Percentiles rank a stretch among this genome's conserved stretches.
phyloP scores from a whole-genome alignment of 2,888 invertebrate species.

The Brachypterus glaber region DNA sequence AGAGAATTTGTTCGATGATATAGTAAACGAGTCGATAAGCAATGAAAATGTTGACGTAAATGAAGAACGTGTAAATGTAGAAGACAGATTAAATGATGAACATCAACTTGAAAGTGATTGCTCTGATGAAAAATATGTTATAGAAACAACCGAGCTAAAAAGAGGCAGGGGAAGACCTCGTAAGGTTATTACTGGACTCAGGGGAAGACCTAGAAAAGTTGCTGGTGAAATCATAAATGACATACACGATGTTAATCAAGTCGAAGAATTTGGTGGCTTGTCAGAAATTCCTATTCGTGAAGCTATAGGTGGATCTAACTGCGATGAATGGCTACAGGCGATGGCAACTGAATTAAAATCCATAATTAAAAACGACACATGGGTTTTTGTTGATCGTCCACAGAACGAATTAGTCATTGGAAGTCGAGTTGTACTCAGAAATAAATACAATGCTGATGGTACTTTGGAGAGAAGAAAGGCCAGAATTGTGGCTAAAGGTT shows the following conservation, averaged over 20 bases:
- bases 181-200: neutral
- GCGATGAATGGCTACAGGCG: constrained; percentile 3
- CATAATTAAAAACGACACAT: no score
- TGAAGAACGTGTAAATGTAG: neutral
- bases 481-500: constrained; percentile 25
- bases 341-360: constrained; percentile 17
- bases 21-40: no score
- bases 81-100: neutral
- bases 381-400: constrained; percentile 17
- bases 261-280: neutral
- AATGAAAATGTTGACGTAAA: constrained; percentile 1
- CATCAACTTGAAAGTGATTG: neutral
- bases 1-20: no score
- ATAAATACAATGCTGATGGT: constrained; percentile 21
- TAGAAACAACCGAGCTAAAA: neutral
- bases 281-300: neutral
- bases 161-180: neutral
- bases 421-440: constrained; percentile 20
- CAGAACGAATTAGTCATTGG: constrained; percentile 15
- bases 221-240: neutral
- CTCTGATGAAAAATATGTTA: neutral
- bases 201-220: constrained; percentile 1
- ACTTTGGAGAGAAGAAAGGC: constrained; percentile 20
- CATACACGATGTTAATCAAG: no score
- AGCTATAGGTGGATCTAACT: neutral